Percentiles rank a stretch among this genome's conserved stretches.
These are phyloP conservation scores for Bibio marci DNA, from an alignment of 2,888 invertebrate genomes.

Conservation along the genomic window DNA sequence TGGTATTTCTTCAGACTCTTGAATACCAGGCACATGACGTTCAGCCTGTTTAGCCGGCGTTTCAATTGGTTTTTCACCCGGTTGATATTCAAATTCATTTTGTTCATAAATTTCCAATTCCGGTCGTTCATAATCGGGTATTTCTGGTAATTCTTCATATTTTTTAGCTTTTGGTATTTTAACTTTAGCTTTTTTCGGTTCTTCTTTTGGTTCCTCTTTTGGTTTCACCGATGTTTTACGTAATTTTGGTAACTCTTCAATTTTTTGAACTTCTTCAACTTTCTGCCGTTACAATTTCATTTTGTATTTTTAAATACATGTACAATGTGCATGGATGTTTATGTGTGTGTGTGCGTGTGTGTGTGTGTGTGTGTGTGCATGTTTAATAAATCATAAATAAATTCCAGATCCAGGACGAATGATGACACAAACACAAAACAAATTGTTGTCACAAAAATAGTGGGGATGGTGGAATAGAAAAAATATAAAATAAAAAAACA, in stretches of 20 bases:
- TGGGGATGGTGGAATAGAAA: too few species aligned
- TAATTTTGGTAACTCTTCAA: slow-evolving; percentile 24
- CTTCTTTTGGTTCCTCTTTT: slow-evolving; percentile 20
- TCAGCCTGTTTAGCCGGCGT: not conserved
- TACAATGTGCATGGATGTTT: too few species aligned
- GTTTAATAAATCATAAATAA: too few species aligned
- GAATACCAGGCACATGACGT: not conserved
- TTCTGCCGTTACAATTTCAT: slow-evolving; percentile 13
- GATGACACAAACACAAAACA: too few species aligned
- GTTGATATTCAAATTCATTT: slow-evolving; percentile 30
- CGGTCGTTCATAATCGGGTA: slow-evolving; percentile 59
- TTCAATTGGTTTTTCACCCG: slow-evolving; percentile 21
- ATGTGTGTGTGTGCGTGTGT: not conserved
- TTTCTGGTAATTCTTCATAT: slow-evolving; percentile 42
- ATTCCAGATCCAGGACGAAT: too few species aligned
- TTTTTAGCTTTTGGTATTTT: slow-evolving; percentile 27
- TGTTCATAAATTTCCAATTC: slow-evolving; percentile 52
- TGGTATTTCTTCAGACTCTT: slow-evolving; percentile 17
- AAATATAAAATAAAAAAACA: too few species aligned
- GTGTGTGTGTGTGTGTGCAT: too few species aligned
- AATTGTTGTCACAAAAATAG: too few species aligned
- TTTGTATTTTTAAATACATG: slow-evolving; percentile 6
- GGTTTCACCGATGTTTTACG: slow-evolving; percentile 21
- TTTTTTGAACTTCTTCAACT: slow-evolving; percentile 19
- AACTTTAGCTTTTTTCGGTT: slow-evolving; percentile 15